Percentiles rank a stretch among this genome's conserved stretches.
Evolutionary conservation across 2,113 vertebrate genomes (phyloP).

Genomic region (Tachycineta bicolor): DNA sequence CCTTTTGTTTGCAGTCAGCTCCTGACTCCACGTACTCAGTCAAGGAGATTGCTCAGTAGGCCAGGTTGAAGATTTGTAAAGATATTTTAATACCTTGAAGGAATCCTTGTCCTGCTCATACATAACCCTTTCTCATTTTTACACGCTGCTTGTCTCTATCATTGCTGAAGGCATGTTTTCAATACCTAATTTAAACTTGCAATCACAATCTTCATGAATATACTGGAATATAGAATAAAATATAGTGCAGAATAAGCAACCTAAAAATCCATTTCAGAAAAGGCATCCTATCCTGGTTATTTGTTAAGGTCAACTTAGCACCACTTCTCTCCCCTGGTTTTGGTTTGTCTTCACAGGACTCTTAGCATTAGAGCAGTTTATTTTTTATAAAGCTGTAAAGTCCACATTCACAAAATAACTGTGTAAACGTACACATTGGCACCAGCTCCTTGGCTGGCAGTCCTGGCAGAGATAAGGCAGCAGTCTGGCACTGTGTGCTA

Average conservation of each 20-base stretch:
- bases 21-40: background rate
- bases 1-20: background rate
- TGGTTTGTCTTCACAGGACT: background rate
- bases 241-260: background rate
- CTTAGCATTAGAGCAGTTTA: background rate
- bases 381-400: background rate
- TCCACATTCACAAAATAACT: background rate
- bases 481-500: background rate
- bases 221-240: background rate
- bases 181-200: background rate
- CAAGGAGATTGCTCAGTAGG: background rate
- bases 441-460: rapidly evolving
- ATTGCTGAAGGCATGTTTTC: background rate
- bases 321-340: no score
- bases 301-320: background rate
- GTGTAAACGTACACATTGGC: background rate
- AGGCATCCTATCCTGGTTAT: background rate
- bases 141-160: rapidly evolving
- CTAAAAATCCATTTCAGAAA: background rate
- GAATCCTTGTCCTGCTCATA: background rate
- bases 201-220: background rate
- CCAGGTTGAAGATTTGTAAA: background rate
- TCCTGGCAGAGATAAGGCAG: background rate
- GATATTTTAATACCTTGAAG: background rate
- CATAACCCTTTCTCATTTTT: background rate